Conservation (phyloP, 35 echinoderm and acorn worm species). For the Ptychodera flava region DNA sequence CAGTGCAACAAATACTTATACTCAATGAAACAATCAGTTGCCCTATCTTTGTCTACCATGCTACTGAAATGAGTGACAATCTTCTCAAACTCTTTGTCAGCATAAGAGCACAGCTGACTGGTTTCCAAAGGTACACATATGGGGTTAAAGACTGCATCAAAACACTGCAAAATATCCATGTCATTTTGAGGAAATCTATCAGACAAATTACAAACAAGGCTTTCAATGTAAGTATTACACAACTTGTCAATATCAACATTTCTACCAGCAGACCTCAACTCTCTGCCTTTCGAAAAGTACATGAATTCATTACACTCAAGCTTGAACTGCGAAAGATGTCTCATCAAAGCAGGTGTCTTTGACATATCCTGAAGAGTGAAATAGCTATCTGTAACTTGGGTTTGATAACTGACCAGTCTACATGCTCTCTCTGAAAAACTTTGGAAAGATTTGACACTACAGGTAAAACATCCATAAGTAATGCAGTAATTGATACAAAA, state of each 20-base stretch:
- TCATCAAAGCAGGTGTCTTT: not conserved
- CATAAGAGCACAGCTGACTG: not conserved
- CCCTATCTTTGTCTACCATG: not conserved
- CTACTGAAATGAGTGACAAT: not conserved
- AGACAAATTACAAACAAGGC: not conserved
- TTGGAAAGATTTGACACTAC: not conserved
- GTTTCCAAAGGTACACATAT: not conserved
- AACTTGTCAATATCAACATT: not conserved
- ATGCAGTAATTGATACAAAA: not conserved
- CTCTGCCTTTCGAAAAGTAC: not conserved
- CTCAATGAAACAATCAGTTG: not conserved
- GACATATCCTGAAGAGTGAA: not conserved
- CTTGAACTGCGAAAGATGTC: not conserved
- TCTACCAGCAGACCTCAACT: not conserved
- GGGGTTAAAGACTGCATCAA: not conserved
- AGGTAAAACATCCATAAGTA: constrained; percentile 14
- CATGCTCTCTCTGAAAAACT: not conserved
- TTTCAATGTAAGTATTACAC: not conserved
- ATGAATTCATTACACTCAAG: not conserved
- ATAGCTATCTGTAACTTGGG: not conserved
- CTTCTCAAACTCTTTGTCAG: not conserved
- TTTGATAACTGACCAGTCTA: not conserved
- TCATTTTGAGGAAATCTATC: not conserved
- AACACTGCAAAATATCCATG: not conserved
- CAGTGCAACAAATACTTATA: not conserved